phyloP scores from a whole-genome alignment of 2,797 vertebrate genomes.

The Simalia tracyae region DNA sequence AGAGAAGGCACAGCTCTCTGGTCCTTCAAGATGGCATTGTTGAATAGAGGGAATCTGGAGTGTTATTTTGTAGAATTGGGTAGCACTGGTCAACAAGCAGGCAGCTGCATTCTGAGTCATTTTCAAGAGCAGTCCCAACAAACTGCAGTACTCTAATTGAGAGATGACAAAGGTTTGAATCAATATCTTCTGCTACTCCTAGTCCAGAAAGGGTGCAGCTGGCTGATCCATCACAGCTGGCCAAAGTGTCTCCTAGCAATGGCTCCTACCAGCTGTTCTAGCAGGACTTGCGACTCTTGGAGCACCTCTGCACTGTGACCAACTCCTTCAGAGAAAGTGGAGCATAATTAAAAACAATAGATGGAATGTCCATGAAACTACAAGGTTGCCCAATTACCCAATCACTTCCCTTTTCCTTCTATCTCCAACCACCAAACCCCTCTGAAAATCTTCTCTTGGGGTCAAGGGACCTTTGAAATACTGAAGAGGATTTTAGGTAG shows the following conservation, averaged over 20 bases:
- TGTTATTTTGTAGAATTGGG: not conserved
- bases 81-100: not conserved
- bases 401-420: not conserved
- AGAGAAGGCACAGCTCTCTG: not conserved
- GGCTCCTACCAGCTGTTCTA: not conserved
- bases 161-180: not conserved
- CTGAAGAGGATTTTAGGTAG: not conserved
- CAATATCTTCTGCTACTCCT: not conserved
- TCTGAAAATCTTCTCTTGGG: not conserved
- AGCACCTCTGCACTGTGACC: not conserved
- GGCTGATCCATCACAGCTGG: not conserved
- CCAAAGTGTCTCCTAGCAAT: not conserved
- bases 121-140: not conserved
- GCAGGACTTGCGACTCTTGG: not conserved
- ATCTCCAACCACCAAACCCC: not conserved
- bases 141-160: not conserved
- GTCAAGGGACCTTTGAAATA: not conserved
- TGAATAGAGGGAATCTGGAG: not conserved
- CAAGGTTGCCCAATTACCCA: not conserved
- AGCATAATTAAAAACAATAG: not conserved
- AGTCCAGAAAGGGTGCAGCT: not conserved
- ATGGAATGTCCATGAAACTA: not conserved
- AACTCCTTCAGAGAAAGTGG: not conserved
- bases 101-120: not conserved
- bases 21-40: not conserved